Evolutionary conservation across 2,888 invertebrate genomes (phyloP).

Genomic region (Steinernema scapterisci): DNA sequence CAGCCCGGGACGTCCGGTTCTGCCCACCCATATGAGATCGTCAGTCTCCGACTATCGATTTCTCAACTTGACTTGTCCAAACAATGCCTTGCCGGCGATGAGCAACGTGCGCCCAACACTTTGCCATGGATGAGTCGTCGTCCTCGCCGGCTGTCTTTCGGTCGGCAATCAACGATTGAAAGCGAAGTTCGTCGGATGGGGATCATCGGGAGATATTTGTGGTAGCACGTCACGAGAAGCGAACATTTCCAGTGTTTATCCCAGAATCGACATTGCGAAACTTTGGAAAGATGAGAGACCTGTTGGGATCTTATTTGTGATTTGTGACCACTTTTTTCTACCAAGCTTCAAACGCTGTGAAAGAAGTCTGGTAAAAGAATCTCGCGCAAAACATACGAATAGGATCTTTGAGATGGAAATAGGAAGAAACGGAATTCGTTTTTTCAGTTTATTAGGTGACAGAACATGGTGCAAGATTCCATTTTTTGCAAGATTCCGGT

Average conservation of each 20-base stretch:
- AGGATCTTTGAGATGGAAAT: too few species aligned
- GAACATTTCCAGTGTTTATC: background rate
- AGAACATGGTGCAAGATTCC: too few species aligned
- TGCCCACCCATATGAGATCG: background rate
- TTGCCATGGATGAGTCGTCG: constrained; percentile 28
- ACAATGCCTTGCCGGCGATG: constrained; percentile 7
- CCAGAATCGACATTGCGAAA: background rate
- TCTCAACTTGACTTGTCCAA: constrained; percentile 24
- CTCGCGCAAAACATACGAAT: too few species aligned
- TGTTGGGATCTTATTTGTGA: background rate
- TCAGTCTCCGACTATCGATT: constrained; percentile 11
- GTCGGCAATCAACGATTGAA: background rate
- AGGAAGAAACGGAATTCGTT: too few species aligned
- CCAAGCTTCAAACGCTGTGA: too few species aligned
- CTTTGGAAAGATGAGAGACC: background rate
- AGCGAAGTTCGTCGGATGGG: background rate
- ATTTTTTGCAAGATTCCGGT: too few species aligned
- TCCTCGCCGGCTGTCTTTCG: background rate
- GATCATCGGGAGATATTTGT: background rate
- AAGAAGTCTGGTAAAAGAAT: too few species aligned
- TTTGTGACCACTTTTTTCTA: too few species aligned
- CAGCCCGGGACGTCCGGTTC: background rate
- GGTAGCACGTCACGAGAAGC: background rate
- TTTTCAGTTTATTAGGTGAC: too few species aligned
- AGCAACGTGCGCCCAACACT: constrained; percentile 20